These are phyloP conservation scores for Phorcus lineatus DNA, from an alignment of 2,888 invertebrate genomes.

Conservation along the genomic window DNA sequence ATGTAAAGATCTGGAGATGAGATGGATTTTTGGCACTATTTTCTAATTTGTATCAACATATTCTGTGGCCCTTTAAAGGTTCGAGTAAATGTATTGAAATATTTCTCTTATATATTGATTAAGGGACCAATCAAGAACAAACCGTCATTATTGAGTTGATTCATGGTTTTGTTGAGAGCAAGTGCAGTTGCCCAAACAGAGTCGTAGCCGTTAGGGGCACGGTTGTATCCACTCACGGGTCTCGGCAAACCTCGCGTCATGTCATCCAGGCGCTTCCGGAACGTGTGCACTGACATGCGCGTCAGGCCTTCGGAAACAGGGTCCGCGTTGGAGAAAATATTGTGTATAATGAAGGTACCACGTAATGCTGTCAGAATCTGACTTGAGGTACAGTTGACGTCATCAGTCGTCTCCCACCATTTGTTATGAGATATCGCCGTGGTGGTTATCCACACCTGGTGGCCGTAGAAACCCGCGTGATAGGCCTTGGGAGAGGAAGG, in stretches of 20 bases:
- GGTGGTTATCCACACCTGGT: conserved; percentile 41
- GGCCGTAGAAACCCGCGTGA: conserved; percentile 29
- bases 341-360: background rate
- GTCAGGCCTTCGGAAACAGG: background rate
- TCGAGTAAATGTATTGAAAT: too few relatives aligned
- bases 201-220: conserved; percentile 41
- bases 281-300: background rate
- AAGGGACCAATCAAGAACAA: background rate
- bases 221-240: conserved; percentile 12
- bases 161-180: conserved; percentile 39
- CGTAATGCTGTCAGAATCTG: conserved; percentile 31
- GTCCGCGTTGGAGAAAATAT: background rate
- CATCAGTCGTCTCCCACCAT: conserved; percentile 35
- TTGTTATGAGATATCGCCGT: conserved; percentile 30
- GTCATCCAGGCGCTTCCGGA: background rate
- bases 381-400: conserved; percentile 32
- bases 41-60: too few relatives aligned
- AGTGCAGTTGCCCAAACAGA: conserved; percentile 44
- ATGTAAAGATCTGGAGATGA: too few relatives aligned
- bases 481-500: conserved; percentile 22
- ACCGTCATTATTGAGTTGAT: conserved; percentile 23
- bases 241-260: background rate
- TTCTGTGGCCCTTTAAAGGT: too few relatives aligned
- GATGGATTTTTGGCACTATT: too few relatives aligned
- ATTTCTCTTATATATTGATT: too few relatives aligned